Percentiles rank a stretch among this genome's conserved stretches.
phyloP scores from a whole-genome alignment of 2,113 vertebrate species.

The Loxodonta africana region DNA sequence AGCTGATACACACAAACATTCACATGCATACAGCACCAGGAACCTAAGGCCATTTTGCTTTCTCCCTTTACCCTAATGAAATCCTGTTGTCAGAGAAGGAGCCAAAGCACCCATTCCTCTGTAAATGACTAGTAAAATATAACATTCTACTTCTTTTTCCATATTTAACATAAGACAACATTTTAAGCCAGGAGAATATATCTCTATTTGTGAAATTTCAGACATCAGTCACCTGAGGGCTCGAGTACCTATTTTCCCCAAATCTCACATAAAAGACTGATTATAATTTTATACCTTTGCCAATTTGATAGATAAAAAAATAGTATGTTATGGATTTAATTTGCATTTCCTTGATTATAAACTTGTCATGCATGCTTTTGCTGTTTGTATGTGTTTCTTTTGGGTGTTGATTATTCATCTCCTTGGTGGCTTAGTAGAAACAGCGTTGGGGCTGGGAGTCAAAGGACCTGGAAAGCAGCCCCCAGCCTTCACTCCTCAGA shows the following conservation, averaged over 20 bases:
- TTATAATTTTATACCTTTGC: conserved; percentile 5
- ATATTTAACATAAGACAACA: background rate
- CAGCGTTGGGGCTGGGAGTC: background rate
- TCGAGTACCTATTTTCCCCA: background rate
- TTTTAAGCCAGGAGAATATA: background rate
- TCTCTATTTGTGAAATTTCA: background rate
- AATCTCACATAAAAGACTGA: background rate
- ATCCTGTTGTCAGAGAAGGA: background rate
- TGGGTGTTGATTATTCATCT: background rate
- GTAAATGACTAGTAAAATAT: background rate
- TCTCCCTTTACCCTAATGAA: background rate
- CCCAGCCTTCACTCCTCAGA: background rate
- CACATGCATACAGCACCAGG: background rate
- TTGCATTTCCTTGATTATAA: background rate
- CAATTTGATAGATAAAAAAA: background rate
- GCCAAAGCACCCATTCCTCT: background rate
- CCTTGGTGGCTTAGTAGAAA: background rate
- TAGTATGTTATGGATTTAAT: background rate
- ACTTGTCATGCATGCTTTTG: background rate
- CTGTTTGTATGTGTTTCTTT: background rate
- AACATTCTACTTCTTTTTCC: background rate
- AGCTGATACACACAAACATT: background rate
- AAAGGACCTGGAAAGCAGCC: background rate
- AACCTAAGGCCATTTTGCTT: background rate
- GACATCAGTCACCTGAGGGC: background rate